A percentile compares a stretch with the other conserved stretches of the same genome.
Evolutionary conservation across 2,888 invertebrate species (phyloP).

Genomic region (Malacosoma neustria): DNA sequence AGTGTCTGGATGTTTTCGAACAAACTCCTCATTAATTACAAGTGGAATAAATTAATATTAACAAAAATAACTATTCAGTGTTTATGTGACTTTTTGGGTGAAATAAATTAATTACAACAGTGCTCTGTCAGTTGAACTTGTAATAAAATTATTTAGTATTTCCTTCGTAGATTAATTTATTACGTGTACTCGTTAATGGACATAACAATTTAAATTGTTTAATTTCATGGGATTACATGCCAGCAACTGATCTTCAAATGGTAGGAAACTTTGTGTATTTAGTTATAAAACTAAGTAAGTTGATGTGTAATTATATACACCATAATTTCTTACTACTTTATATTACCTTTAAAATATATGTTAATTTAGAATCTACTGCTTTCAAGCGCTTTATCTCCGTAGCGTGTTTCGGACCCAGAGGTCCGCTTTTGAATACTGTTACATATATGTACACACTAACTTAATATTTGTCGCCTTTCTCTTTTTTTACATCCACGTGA

Average conservation of each 20-base stretch:
- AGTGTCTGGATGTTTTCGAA: slow-evolving; percentile 40
- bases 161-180: slow-evolving; percentile 54
- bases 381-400: too few relatives aligned
- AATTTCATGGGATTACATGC: background rate
- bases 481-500: too few relatives aligned
- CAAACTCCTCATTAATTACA: slow-evolving; percentile 32
- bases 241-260: slow-evolving; percentile 47
- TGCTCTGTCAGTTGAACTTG: slow-evolving; percentile 54
- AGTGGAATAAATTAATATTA: slow-evolving; percentile 37
- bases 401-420: too few relatives aligned
- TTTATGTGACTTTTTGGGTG: slow-evolving; percentile 26
- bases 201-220: background rate
- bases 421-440: too few relatives aligned
- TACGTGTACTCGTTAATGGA: background rate
- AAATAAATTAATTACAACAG: slow-evolving; percentile 40
- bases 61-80: slow-evolving; percentile 30
- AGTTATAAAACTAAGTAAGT: too few relatives aligned
- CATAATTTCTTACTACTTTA: too few relatives aligned
- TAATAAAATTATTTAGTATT: slow-evolving; percentile 61
- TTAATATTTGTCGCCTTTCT: too few relatives aligned
- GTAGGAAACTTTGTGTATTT: too few relatives aligned
- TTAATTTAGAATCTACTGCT: too few relatives aligned
- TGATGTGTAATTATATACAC: too few relatives aligned
- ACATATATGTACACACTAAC: too few relatives aligned
- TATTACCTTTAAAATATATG: too few relatives aligned